Conservation (phyloP, 2,797 vertebrate genomes). For the Streptopelia turtur region DNA sequence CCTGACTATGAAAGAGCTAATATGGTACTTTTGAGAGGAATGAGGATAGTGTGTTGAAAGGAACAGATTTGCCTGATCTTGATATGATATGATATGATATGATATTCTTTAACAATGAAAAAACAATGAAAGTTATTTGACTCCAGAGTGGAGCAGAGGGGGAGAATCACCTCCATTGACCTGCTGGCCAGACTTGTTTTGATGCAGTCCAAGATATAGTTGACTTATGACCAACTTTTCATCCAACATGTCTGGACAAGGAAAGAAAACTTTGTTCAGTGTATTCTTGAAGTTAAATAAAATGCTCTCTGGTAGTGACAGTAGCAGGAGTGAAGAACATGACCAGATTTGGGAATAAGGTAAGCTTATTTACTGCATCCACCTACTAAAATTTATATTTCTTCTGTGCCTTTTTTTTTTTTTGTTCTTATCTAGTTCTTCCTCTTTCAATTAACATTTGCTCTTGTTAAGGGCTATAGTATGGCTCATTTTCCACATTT, state of each 20-base stretch:
- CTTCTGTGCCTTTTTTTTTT: not conserved
- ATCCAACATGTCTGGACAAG: not conserved
- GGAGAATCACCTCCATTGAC: not conserved
- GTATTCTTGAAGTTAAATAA: not conserved
- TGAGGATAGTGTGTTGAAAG: not conserved
- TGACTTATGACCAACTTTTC: not conserved
- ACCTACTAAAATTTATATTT: not conserved
- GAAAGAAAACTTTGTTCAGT: not conserved
- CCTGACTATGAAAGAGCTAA: not conserved
- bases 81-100: not conserved
- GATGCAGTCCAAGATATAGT: not conserved
- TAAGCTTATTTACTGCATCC: not conserved
- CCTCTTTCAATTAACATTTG: not conserved
- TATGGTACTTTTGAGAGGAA: not conserved
- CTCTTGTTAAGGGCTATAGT: not conserved
- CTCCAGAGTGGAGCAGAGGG: not conserved
- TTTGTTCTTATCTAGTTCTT: not conserved
- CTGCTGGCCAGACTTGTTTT: not conserved
- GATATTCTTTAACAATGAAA: not conserved
- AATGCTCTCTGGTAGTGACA: not conserved
- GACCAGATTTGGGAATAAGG: not conserved
- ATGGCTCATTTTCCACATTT: not conserved
- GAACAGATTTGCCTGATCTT: not conserved
- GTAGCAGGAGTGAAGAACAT: not conserved
- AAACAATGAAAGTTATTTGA: not conserved